phyloP scores from a whole-genome alignment of 2,888 invertebrate species.

The Drosophila tanythrix region DNA sequence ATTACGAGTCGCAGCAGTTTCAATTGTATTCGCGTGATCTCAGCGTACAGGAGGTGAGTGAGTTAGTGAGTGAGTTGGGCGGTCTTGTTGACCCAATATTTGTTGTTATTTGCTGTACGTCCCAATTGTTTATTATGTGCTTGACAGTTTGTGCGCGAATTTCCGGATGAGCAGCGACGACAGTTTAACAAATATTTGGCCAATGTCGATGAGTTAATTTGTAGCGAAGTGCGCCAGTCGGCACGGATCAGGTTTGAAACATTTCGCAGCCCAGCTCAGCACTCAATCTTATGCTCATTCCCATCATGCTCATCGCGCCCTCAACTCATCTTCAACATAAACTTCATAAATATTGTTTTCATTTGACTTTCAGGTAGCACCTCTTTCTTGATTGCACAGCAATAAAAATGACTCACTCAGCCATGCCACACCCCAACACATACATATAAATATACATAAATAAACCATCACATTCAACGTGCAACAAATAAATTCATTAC shows the following conservation, averaged over 20 bases:
- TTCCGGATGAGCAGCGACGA: conserved; percentile 84
- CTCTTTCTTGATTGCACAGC: conserved; percentile 13
- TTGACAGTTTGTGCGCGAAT: conserved; percentile 73
- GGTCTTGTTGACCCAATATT: neutral
- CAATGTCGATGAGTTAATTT: conserved; percentile 80
- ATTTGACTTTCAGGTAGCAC: conserved; percentile 26
- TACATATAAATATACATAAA: neutral
- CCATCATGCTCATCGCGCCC: neutral
- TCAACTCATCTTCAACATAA: neutral
- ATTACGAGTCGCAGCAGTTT: conserved; percentile 68
- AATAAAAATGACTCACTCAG: conserved; percentile 32
- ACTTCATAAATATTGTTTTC: neutral
- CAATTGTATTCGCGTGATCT: conserved; percentile 69
- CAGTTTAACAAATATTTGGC: conserved; percentile 86
- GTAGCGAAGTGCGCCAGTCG: conserved; percentile 74
- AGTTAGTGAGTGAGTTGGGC: neutral
- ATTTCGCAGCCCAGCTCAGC: neutral
- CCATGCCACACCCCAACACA: conserved; percentile 23
- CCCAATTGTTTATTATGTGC: conserved; percentile 31
- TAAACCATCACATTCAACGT: conserved; percentile 5
- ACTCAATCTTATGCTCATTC: neutral
- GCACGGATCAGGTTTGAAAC: conserved; percentile 80
- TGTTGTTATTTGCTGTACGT: conserved; percentile 13
- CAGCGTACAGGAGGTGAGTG: conserved; percentile 71
- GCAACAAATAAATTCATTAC: conserved; percentile 66